Percentiles rank a stretch among this genome's conserved stretches.
Conservation (phyloP, 2,797 vertebrate genomes). For the Staurois parvus region DNA sequence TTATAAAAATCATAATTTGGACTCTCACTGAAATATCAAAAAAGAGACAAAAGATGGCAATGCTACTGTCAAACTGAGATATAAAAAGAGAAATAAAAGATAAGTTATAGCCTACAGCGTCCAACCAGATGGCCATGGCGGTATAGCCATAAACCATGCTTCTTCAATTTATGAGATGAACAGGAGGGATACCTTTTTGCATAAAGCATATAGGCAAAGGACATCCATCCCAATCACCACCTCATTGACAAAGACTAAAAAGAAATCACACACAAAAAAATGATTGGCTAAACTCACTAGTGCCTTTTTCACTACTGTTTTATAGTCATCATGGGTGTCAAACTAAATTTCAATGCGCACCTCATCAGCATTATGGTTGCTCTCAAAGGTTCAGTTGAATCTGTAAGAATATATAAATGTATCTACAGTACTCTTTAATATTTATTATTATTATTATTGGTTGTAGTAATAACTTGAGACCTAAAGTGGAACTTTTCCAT, state of each 20-base stretch:
- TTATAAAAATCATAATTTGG: constrained; percentile 57
- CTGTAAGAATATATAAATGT: too few species aligned
- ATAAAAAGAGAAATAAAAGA: not conserved
- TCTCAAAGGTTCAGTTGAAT: too few species aligned
- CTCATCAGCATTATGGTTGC: too few species aligned
- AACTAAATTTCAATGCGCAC: too few species aligned
- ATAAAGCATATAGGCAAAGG: not conserved
- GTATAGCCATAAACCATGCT: too few species aligned
- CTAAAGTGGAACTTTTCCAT: too few species aligned
- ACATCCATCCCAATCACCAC: not conserved
- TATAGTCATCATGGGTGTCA: too few species aligned
- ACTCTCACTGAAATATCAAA: constrained; percentile 10
- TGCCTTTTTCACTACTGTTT: not conserved
- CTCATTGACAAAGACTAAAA: not conserved
- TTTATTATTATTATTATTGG: too few species aligned
- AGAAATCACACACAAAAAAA: not conserved
- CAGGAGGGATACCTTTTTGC: not conserved
- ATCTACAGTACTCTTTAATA: too few species aligned
- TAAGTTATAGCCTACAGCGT: not conserved
- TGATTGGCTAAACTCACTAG: not conserved
- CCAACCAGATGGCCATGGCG: not conserved
- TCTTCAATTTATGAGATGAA: not conserved
- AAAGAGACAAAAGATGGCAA: constrained; percentile 29
- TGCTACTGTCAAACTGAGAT: not conserved
- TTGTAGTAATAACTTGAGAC: too few species aligned